Evolutionary conservation across 2,888 invertebrate species (phyloP), one percentile per base, ranked within the genome.

Genomic region (Leucophora obtusa): DNA sequence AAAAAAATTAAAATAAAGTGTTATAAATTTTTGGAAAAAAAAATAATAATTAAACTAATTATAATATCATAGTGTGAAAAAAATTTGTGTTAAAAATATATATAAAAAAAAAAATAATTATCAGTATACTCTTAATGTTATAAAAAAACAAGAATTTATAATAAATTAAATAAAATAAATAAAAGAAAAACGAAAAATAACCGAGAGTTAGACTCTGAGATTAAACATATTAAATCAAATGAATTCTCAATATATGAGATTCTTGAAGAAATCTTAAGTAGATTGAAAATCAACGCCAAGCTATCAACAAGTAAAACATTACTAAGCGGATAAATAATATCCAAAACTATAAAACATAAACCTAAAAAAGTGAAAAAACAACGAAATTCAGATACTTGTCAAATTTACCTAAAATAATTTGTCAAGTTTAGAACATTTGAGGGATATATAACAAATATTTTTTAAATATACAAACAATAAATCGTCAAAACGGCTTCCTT

Each of bases 181-280:
- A 68, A 66, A 73, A 47, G 71, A 50, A 62, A 75, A 72, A 68
- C 59, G 73, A 11, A 69, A 59, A 54, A 60, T 28, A 81, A 63
- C 75, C 62, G 65, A 54, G 76, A 66, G 71, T 58, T 68, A 77
- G 71, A 74, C 63, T 83, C 62, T 74, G 80, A 51, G 58, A 82
- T 82, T 79, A 83, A 63, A 51, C 33, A 79, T 82, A 65, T 82
- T 75, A 82, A 77, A 80, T 74, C 54, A 82, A 81, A 81, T 51
- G 60, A 56, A 50, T 68, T 68, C 69, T 69, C 33, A 54, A 51
- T 62, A 63, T 58, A 58, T 17, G 58, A 54, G 38, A 51, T 51
- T 56, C 33, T 43, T 58, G 38, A 54, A 59, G 62, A 69, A 38
- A 43, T 54, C 63, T 65, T 21, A 60, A 76, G 10, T 72, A 83